Percentiles rank a stretch among this genome's conserved stretches.
These are phyloP conservation scores for Caerostris extrusa DNA, from an alignment of 1,140 invertebrate genomes.

Conservation along the genomic window DNA sequence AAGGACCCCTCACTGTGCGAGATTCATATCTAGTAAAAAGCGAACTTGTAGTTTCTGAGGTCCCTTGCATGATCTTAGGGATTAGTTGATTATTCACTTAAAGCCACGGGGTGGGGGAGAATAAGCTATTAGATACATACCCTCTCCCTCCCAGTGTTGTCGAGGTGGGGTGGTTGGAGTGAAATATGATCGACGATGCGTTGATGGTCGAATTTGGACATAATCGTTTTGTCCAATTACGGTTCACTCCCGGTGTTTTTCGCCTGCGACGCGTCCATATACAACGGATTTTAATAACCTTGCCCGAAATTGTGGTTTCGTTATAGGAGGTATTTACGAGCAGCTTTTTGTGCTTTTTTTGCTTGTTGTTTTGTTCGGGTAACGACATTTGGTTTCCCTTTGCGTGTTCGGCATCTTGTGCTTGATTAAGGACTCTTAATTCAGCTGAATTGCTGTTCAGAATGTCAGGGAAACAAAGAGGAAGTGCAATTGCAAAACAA, in stretches of 20 bases:
- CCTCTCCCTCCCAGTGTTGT: neutral
- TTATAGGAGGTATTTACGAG: constrained; percentile 5
- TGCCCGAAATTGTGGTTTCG: constrained; percentile 16
- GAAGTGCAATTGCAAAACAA: no score
- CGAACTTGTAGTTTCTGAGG: constrained; percentile 52
- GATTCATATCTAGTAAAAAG: constrained; percentile 62
- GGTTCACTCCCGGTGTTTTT: constrained; percentile 44
- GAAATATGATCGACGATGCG: constrained; percentile 68
- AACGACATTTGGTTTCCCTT: neutral
- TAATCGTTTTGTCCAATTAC: constrained; percentile 74
- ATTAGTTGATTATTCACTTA: constrained; percentile 77
- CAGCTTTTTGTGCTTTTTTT: neutral
- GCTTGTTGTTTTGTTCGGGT: neutral
- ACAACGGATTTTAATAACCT: constrained; percentile 36
- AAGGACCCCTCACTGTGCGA: neutral
- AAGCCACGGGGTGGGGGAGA: constrained; percentile 14
- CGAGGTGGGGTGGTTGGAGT: constrained; percentile 26
- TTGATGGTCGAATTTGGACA: constrained; percentile 53
- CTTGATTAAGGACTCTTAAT: neutral
- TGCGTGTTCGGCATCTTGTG: neutral
- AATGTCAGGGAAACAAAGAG: neutral
- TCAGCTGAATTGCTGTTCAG: neutral
- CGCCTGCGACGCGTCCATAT: neutral
- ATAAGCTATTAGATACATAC: constrained; percentile 48
- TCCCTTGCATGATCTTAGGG: constrained; percentile 4